Base-by-base conservation (phyloP, 2,113 vertebrate species). In the Marmota monax region DNA sequence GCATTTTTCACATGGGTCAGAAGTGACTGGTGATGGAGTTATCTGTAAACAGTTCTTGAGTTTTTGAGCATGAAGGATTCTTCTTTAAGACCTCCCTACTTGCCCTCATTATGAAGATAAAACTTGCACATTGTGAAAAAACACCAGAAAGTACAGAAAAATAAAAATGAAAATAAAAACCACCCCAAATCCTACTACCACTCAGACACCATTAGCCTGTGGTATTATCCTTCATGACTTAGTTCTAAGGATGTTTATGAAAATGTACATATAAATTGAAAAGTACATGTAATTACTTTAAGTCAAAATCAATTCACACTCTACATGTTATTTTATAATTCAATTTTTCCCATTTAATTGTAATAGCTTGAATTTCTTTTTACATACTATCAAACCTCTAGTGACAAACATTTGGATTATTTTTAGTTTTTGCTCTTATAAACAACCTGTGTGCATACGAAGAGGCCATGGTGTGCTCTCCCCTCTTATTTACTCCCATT, bases 251-350 rank as follows among this genome's bases (percentile, higher is more conserved):
- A 22, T 77, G 2, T 90, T 61, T 67, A 8, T 92, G n/a, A 80
- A 79, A 70, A n/a, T 10, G 53, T 77, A 39, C 10, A 61, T 23
- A 27, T 29, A 80, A 29, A 84, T 80, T 76, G n/a, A 84, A 63
- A 92, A 84, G n/a, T 74, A 22, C 63, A 14, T 83, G 34, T 94
- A 70, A 70, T 76, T 91, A 51, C 22, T 83, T 91, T 74, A 94
- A 92, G 70, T 84, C 27, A 87, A 79, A 84, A 63, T 37, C 37
- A 72, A 16, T 65, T 85, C 45, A 88, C 8, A 67, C 0, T 39
- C 4, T 56, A 27, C 7, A 37, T 51, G 6, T 17, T 90, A 4
- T 82, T 90, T 90, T 70, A 45, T 93, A 72, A 25, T 29, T 18
- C 79, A 25, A 23, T 72, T 94, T 51, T 63, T 88, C 8, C 37